Conservation (phyloP, 2,113 vertebrate genomes). For the Pollachius pollachius region DNA sequence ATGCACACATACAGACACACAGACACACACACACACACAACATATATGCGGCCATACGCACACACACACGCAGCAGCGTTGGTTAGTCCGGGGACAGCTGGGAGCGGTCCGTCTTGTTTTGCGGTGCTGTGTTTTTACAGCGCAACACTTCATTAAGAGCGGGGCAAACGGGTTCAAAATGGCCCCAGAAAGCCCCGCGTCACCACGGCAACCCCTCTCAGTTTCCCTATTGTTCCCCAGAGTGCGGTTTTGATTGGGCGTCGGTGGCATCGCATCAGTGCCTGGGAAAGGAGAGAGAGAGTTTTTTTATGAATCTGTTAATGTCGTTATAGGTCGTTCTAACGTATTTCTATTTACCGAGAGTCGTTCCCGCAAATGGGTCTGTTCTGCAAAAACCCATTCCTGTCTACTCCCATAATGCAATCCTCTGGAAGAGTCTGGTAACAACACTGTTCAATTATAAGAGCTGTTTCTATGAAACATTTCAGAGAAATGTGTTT, state of each 20-base stretch:
- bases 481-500: not conserved
- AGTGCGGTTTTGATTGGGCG: not conserved
- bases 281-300: too few species aligned
- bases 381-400: not conserved
- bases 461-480: not conserved
- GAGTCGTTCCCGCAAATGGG: not conserved
- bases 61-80: constrained; percentile 13
- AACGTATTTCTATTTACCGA: not conserved
- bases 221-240: constrained; percentile 31
- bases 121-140: constrained; percentile 38
- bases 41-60: constrained; percentile 2
- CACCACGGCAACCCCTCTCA: constrained; percentile 19
- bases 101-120: constrained; percentile 34
- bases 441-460: too few species aligned
- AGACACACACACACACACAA: constrained; percentile 14
- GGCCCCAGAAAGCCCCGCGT: constrained; percentile 35
- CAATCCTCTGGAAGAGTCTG: not conserved
- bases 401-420: not conserved
- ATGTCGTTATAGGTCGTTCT: too few species aligned
- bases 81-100: not conserved
- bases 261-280: too few species aligned
- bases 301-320: too few species aligned
- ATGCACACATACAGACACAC: constrained; percentile 4
- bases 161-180: constrained; percentile 8
- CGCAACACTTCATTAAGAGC: constrained; percentile 48